Base-by-base conservation (phyloP, 2,797 vertebrate species). In the Pseudochirops cupreus region DNA sequence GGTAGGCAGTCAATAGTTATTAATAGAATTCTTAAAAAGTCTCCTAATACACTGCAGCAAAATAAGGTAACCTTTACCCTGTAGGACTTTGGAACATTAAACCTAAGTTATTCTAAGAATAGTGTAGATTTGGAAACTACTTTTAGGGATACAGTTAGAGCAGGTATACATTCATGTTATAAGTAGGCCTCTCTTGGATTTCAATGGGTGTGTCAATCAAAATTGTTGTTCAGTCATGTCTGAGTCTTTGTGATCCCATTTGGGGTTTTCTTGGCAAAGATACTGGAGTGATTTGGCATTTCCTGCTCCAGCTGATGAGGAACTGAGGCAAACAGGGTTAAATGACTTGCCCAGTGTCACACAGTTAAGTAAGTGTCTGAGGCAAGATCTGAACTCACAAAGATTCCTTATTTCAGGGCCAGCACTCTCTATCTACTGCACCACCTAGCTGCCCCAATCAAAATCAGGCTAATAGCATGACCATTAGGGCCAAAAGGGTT, bases 161-260 rank as follows among this genome's bases (percentile, higher is more conserved):
- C 24, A 14, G 11, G 1, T n/a, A 14, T 59, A 28, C 2, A 56
- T 62, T n/a, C 46, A 93, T 59, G 90, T n/a, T 59, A 91, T 67
- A 97, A 52, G 67, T 90, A 29, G 18, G 59, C 7, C 24, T 89
- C 82, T 46, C 28, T 74, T 14, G 26, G 26, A 93, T 67, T 93
- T 62, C 54, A 53, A 67, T 67, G 53, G 55, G 21, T 55, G 93
- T 89, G 31, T 96, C 9, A 82, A 26, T 24, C 39, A 46, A 82
- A 82, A 82, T 10, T 46, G 62, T 67, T 95, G 91, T 55, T 89
- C 39, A 92, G 46, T 52, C 91, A 54, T 59, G 50, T 91, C 10
- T 16, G 18, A 39, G 16, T 39, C 67, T 39, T 39, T 7, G 6
- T 39, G 67, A 74, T 5, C 5, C 67, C n/a, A 74, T 74, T 9